Percentiles rank a stretch among this genome's conserved stretches.
These are phyloP conservation scores for Myathropa florea DNA, from an alignment of 2,888 invertebrate genomes.

Conservation along the genomic window DNA sequence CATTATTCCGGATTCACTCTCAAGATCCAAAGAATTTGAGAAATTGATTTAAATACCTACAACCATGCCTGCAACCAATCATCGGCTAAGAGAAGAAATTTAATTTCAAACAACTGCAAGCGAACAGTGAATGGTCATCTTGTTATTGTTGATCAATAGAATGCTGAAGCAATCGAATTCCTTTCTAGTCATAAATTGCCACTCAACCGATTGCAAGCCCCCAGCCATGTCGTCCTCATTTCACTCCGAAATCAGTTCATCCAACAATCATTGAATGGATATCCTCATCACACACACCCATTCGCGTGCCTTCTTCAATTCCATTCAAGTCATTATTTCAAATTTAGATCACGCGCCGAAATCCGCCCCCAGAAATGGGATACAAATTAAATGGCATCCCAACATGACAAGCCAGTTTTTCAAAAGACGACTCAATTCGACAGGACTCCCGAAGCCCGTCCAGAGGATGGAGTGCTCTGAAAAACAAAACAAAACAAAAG, in stretches of 20 bases:
- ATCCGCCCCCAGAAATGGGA: slow-evolving; percentile 47
- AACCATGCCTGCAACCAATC: no score
- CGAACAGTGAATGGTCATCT: neutral
- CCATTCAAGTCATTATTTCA: slow-evolving; percentile 46
- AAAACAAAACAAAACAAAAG: neutral
- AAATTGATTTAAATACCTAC: no score
- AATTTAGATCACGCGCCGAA: slow-evolving; percentile 58
- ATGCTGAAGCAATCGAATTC: neutral
- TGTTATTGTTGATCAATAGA: no score
- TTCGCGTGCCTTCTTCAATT: slow-evolving; percentile 20
- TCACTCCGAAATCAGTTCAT: neutral
- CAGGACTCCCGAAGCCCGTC: neutral
- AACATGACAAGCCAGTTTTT: slow-evolving; percentile 66
- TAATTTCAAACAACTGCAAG: no score
- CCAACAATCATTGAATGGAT: neutral
- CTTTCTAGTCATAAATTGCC: neutral
- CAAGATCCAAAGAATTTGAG: no score
- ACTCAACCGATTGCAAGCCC: neutral
- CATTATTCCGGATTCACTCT: no score
- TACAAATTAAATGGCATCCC: slow-evolving; percentile 69
- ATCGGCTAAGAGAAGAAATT: no score
- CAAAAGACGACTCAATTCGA: slow-evolving; percentile 14
- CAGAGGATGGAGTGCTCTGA: no score
- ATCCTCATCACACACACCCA: neutral
- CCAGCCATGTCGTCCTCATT: neutral